These are phyloP conservation scores for Tachuris rubrigastra DNA, from an alignment of 2,113 vertebrate species.

Conservation along the genomic window DNA sequence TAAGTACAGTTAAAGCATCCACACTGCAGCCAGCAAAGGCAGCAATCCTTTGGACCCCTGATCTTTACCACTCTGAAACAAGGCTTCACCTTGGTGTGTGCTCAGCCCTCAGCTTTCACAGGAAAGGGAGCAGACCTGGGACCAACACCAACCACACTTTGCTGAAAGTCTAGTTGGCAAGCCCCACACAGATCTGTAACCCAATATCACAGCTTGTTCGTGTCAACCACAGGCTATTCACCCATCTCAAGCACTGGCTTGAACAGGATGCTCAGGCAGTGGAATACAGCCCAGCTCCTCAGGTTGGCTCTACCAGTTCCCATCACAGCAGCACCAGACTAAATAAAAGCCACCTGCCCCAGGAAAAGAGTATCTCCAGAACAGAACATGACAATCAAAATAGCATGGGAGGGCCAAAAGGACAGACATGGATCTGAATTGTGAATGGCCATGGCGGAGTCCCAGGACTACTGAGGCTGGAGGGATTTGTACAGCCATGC, in stretches of 20 bases:
- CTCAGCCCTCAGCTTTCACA: neutral
- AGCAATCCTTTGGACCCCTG: neutral
- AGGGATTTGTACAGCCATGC: neutral
- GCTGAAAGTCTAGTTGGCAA: neutral
- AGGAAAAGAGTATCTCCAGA: neutral
- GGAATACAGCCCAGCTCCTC: neutral
- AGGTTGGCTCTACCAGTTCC: neutral
- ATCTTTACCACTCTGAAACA: neutral
- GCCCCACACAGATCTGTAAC: neutral
- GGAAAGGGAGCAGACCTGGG: neutral
- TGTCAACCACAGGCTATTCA: neutral
- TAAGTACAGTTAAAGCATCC: neutral
- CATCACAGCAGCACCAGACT: neutral
- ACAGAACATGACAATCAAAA: neutral
- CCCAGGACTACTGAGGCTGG: neutral
- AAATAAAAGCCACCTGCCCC: neutral
- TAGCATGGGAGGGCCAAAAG: fast-evolving
- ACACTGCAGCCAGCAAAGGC: neutral
- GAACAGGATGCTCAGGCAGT: neutral
- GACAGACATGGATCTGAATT: neutral
- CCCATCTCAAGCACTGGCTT: neutral
- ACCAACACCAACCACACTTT: fast-evolving
- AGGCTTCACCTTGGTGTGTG: neutral
- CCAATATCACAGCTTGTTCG: neutral
- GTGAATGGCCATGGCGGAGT: neutral